Evolutionary conservation across 2,888 invertebrate genomes (phyloP).

Genomic region (Dascillus cervinus): DNA sequence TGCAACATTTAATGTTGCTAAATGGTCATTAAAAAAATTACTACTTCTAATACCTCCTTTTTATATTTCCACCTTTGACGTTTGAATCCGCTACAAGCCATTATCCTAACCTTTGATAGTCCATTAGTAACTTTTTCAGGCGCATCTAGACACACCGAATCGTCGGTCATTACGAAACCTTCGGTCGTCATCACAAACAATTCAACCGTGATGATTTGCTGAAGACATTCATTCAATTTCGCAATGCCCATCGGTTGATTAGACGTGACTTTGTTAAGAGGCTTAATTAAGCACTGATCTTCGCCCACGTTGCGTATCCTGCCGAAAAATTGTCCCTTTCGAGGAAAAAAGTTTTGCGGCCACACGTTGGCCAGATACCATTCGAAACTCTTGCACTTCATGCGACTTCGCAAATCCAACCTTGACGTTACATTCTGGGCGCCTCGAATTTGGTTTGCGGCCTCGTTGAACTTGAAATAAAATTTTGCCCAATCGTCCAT

Average conservation of each 20-base stretch:
- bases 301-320: slow-evolving; percentile 55
- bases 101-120: slow-evolving; percentile 56
- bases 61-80: slow-evolving; percentile 66
- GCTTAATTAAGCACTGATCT: slow-evolving; percentile 55
- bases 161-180: slow-evolving; percentile 77
- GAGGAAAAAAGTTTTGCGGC: slow-evolving; percentile 95
- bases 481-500: slow-evolving; percentile 96
- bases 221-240: slow-evolving; percentile 56
- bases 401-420: slow-evolving; percentile 46
- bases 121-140: slow-evolving; percentile 44
- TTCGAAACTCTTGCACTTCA: slow-evolving; percentile 71
- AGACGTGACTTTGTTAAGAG: slow-evolving; percentile 50
- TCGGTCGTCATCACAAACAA: slow-evolving; percentile 63
- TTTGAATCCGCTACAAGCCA: slow-evolving; percentile 59
- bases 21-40: slow-evolving; percentile 13
- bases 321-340: slow-evolving; percentile 80
- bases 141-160: slow-evolving; percentile 77
- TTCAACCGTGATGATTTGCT: slow-evolving; percentile 53
- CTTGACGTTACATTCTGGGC: slow-evolving; percentile 58
- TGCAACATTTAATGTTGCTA: neutral
- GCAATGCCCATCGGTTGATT: slow-evolving; percentile 67
- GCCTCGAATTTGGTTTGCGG: slow-evolving; percentile 52
- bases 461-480: slow-evolving; percentile 78
- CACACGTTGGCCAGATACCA: slow-evolving; percentile 95
- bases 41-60: slow-evolving; percentile 43